phyloP scores from a whole-genome alignment of 2,888 invertebrate genomes.

The Sepiola atlantica region DNA sequence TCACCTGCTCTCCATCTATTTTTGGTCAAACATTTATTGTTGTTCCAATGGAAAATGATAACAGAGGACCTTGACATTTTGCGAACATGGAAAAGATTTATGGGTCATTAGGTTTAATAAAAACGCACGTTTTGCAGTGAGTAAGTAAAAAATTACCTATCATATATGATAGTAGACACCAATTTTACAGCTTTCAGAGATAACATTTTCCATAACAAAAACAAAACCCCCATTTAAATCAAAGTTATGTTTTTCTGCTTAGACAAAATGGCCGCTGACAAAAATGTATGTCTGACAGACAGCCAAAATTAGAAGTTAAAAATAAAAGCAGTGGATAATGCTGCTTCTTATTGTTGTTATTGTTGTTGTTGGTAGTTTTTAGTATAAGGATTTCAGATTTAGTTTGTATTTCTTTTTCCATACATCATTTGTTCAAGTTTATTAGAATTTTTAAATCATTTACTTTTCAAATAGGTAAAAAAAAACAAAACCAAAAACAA shows the following conservation, averaged over 20 bases:
- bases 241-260: not conserved
- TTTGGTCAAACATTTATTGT: not conserved
- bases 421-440: not conserved
- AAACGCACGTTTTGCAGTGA: not conserved
- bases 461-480: not conserved
- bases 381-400: not conserved
- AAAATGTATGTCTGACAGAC: not conserved
- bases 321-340: not conserved
- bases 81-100: slow-evolving; percentile 32
- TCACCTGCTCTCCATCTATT: not conserved
- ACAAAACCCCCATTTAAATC: too few species aligned
- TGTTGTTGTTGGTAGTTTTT: slow-evolving; percentile 20
- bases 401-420: not conserved
- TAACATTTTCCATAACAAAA: not conserved
- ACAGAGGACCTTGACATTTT: not conserved
- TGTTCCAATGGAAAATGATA: not conserved
- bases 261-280: not conserved
- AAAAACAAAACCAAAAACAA: not conserved
- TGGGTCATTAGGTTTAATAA: not conserved
- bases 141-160: not conserved
- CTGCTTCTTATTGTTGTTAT: too few species aligned
- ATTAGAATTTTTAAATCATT: slow-evolving; percentile 3
- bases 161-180: not conserved
- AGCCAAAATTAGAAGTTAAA: not conserved
- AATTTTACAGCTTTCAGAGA: not conserved